A percentile compares a stretch with the other conserved stretches of the same genome.
Conservation (phyloP, 2,888 invertebrate species). For the Machimus atricapillus region DNA sequence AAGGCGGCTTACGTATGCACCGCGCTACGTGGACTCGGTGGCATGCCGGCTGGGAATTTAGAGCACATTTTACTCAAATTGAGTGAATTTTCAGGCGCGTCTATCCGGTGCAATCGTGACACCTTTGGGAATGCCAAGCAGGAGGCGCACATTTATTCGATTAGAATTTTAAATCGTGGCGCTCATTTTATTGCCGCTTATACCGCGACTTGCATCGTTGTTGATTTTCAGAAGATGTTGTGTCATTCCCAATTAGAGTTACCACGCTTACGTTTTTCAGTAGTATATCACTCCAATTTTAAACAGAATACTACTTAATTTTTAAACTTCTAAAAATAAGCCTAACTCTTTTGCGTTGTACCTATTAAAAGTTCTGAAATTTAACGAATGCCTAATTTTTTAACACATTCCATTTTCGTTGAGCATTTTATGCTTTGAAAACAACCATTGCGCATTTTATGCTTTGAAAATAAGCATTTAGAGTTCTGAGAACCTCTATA, state of each 20-base stretch:
- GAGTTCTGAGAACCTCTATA: no score
- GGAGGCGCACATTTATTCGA: neutral
- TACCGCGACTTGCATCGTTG: neutral
- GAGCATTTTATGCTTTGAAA: no score
- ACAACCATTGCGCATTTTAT: no score
- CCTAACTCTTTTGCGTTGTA: no score
- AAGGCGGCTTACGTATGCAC: neutral
- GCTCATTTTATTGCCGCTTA: neutral
- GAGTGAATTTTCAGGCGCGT: neutral
- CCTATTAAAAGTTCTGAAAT: no score
- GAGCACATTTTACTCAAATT: neutral
- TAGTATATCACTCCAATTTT: neutral
- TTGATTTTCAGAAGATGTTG: neutral
- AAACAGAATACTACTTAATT: neutral
- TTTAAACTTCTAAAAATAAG: no score
- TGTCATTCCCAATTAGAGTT: neutral
- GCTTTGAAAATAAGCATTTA: no score
- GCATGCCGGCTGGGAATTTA: neutral
- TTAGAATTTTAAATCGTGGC: neutral
- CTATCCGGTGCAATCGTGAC: neutral
- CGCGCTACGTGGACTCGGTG: neutral
- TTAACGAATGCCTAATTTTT: no score
- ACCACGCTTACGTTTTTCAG: neutral
- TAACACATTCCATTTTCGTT: no score
- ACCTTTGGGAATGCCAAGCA: neutral